Percentiles rank a stretch among this genome's conserved stretches.
Conservation (phyloP, 2,888 invertebrate genomes). For the Drosophila gaucha region DNA sequence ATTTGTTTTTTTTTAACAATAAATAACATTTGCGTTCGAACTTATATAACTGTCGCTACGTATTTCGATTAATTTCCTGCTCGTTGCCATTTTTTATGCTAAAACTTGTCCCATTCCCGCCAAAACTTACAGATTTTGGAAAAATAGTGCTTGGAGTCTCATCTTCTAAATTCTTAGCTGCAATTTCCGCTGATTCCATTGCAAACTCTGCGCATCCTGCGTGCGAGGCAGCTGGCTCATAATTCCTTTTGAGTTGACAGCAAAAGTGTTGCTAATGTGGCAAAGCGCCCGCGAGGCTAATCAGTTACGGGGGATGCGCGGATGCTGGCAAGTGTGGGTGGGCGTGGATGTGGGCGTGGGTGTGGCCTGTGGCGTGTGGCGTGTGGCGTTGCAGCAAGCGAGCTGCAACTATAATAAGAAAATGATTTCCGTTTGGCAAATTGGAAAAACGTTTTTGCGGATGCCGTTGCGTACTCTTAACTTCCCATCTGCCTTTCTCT, state of each 20-base stretch:
- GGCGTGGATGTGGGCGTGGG: not conserved
- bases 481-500: not conserved
- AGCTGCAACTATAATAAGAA: slow-evolving; percentile 81
- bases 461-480: slow-evolving; percentile 27
- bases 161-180: slow-evolving; percentile 16
- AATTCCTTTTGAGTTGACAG: slow-evolving; percentile 70
- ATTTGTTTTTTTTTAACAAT: too few relatives aligned
- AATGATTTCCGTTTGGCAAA: slow-evolving; percentile 83
- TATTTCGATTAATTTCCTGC: slow-evolving; percentile 46
- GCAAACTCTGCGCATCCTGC: slow-evolving; percentile 50
- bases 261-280: slow-evolving; percentile 72
- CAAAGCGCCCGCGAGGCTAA: slow-evolving; percentile 63
- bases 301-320: slow-evolving; percentile 49
- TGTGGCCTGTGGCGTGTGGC: not conserved
- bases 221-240: slow-evolving; percentile 41
- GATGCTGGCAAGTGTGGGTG: not conserved
- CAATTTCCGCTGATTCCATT: slow-evolving; percentile 49
- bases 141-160: slow-evolving; percentile 9
- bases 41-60: too few relatives aligned
- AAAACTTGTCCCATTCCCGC: too few relatives aligned
- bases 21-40: too few relatives aligned
- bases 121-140: too few relatives aligned
- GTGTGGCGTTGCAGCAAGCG: slow-evolving; percentile 35
- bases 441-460: slow-evolving; percentile 79
- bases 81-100: too few relatives aligned